These are phyloP conservation scores for Actinemys pallida DNA, from an alignment of 2,113 vertebrate species.

Conservation along the genomic window DNA sequence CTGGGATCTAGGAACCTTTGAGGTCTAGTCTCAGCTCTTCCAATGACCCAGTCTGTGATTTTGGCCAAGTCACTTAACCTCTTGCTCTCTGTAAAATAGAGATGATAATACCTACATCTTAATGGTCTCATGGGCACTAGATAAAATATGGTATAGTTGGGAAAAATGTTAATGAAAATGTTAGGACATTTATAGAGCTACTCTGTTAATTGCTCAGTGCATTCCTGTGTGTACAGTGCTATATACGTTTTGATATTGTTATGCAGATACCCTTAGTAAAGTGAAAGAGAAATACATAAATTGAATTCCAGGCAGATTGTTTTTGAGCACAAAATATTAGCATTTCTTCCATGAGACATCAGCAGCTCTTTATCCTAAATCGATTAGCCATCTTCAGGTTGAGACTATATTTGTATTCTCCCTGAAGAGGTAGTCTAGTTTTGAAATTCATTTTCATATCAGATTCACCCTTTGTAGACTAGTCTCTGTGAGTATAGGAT, in stretches of 20 bases:
- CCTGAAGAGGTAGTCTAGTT: background rate
- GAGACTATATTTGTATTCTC: background rate
- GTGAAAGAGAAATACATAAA: background rate
- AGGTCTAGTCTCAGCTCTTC: background rate
- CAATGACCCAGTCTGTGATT: background rate
- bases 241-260: background rate
- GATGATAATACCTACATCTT: background rate
- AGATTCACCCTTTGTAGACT: background rate
- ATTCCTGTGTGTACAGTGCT: background rate
- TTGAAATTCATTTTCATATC: background rate
- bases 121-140: background rate
- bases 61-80: background rate
- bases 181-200: background rate
- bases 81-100: background rate
- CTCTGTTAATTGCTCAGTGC: background rate
- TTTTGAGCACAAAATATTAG: too few species aligned
- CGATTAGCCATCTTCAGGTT: background rate
- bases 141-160: background rate
- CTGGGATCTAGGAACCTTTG: background rate
- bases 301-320: background rate
- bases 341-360: too few species aligned
- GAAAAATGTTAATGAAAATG: background rate
- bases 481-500: background rate
- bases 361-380: background rate
- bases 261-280: background rate